Evolutionary conservation across 2,113 vertebrate genomes (phyloP).

Genomic region (Suricata suricatta): DNA sequence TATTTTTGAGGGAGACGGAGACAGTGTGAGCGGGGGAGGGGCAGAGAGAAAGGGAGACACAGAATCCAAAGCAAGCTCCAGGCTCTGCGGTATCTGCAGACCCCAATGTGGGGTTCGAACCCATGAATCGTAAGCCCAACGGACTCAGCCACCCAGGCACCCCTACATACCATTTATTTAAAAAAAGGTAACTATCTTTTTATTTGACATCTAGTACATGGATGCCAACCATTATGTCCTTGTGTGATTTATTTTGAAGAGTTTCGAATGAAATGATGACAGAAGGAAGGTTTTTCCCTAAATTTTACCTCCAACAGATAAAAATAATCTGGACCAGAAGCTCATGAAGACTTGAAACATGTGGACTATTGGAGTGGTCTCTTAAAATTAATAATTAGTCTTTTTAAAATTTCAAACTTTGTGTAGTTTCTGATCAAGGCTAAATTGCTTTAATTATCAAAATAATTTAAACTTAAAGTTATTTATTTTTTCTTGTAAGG

Average conservation of each 20-base stretch:
- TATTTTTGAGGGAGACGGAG: too few species aligned
- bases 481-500: conserved; percentile 16
- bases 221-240: background rate
- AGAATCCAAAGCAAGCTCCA: too few species aligned
- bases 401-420: conserved; percentile 21
- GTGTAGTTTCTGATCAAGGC: background rate
- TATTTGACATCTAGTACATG: background rate
- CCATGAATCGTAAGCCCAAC: too few species aligned
- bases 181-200: conserved; percentile 14
- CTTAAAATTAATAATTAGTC: conserved; percentile 20
- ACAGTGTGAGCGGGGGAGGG: too few species aligned
- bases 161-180: background rate
- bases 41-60: too few species aligned
- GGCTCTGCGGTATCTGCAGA: too few species aligned
- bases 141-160: too few species aligned
- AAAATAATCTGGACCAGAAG: conserved; percentile 6
- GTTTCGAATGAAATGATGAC: conserved; percentile 30
- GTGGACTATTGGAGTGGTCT: background rate
- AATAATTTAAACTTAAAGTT: conserved; percentile 25
- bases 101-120: too few species aligned
- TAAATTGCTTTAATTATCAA: conserved; percentile 35
- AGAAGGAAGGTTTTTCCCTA: background rate
- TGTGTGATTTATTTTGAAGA: conserved; percentile 35
- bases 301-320: background rate
- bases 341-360: conserved; percentile 20